A percentile compares a stretch with the other conserved stretches of the same genome.
phyloP scores from a whole-genome alignment of 53 echinoderm and acorn worm species.

The Arbacia lixula region DNA sequence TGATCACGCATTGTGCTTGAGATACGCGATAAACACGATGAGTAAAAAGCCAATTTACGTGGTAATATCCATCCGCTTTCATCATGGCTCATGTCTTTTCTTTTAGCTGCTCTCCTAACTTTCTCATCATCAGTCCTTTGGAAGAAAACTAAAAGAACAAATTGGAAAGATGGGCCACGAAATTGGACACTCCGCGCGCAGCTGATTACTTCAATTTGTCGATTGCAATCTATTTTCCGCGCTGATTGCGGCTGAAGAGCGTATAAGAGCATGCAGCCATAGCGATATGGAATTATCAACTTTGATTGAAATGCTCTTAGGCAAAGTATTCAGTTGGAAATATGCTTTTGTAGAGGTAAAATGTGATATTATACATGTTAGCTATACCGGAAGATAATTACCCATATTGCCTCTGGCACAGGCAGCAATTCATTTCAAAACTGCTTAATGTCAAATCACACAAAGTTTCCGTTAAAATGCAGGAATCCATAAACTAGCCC shows the following conservation, averaged over 20 bases:
- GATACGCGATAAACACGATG: slow-evolving; percentile 20
- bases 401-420: too few species aligned
- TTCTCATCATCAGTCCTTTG: slow-evolving; percentile 4
- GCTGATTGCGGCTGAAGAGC: slow-evolving; percentile 4
- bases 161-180: slow-evolving; percentile 36
- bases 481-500: too few species aligned
- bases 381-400: too few species aligned
- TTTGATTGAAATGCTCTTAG: slow-evolving; percentile 50
- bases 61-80: slow-evolving; percentile 34
- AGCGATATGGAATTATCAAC: slow-evolving; percentile 40
- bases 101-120: neutral
- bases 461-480: too few species aligned
- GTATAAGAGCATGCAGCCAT: slow-evolving; percentile 8
- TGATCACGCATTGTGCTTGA: neutral
- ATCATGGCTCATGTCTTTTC: slow-evolving; percentile 30
- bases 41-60: slow-evolving; percentile 48
- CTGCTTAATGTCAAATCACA: too few species aligned
- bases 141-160: slow-evolving; percentile 22
- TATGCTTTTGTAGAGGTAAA: slow-evolving; percentile 16
- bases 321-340: slow-evolving; percentile 2
- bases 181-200: slow-evolving; percentile 26
- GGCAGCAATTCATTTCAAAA: too few species aligned
- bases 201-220: slow-evolving; percentile 42
- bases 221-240: slow-evolving; percentile 49
- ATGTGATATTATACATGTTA: too few species aligned